A percentile compares a stretch with the other conserved stretches of the same genome.
Evolutionary conservation across 2,888 invertebrate species (phyloP).

Genomic region (Sepiola atlantica): DNA sequence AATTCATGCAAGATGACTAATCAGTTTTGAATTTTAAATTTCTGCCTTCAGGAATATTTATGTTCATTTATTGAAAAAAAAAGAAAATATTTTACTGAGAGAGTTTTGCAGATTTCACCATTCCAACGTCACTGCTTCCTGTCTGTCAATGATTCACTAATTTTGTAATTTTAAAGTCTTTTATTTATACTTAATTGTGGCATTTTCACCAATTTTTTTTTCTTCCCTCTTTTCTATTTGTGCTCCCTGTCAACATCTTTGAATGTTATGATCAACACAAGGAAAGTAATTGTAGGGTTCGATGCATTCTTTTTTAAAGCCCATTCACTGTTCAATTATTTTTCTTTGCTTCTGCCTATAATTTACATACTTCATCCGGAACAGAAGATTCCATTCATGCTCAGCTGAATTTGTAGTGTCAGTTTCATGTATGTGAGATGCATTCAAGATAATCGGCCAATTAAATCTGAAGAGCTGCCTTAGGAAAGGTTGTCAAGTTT

Average conservation of each 20-base stretch:
- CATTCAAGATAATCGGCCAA: not conserved
- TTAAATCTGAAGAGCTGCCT: not conserved
- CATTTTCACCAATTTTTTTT: not conserved
- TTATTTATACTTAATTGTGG: conserved; percentile 32
- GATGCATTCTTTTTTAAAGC: not conserved
- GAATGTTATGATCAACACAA: not conserved
- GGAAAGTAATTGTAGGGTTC: conserved; percentile 4
- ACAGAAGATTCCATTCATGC: not conserved
- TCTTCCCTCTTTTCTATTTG: not conserved
- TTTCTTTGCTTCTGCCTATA: not conserved
- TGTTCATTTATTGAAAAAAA: not conserved
- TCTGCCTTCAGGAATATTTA: not conserved
- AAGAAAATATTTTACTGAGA: not conserved
- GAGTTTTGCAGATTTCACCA: not conserved
- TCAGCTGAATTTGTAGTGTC: not conserved
- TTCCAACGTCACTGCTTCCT: not conserved
- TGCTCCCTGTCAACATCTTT: not conserved
- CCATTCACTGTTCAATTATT: conserved; percentile 32
- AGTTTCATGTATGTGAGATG: not conserved
- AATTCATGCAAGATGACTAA: not conserved
- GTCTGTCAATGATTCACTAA: conserved; percentile 5
- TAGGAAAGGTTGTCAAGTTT: not conserved
- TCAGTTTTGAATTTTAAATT: not conserved
- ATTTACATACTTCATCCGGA: not conserved
- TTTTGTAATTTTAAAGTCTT: not conserved